Evolutionary conservation across 2,888 invertebrate genomes (phyloP), one percentile per base, ranked within the genome.

Genomic region (Drosophila kambysellisi): DNA sequence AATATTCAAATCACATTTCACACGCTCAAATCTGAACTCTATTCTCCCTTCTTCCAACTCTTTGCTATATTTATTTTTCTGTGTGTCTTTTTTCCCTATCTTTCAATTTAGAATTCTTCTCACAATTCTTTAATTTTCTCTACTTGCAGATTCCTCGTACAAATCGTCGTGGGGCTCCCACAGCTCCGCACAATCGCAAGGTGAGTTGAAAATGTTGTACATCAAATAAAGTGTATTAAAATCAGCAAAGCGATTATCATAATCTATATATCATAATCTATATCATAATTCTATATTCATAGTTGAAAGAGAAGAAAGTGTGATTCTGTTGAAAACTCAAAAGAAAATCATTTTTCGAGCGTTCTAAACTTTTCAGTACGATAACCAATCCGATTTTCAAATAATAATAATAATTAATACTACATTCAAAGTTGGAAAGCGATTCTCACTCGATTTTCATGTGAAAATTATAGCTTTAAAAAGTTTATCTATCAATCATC

Each of bases 131-230:
- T 15, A 0, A 43, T 32, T 59, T 20, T 57, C 74, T 77, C 82
- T 92, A 92, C 71, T 96, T 96, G 54, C 95, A 97, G 97, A 97
- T 95, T 96, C 97, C 73, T 96, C 97, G 73, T 97, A 97, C 94
- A 97, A 97, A 95, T 96, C 96, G 92, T 95, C 97, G 93, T 97
- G 97, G 97, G 96, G 96, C 89, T 95, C 96, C 91, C 97, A 97
- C 93, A 94, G 96, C 79, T 94, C 96, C 81, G 94, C 96, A 92
- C 96, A 96, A 92, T 94, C 96, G 85, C 97, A 97, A 95, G 97
- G 97, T 97, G 93, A 94, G 94, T 60, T 1, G 3, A 20, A 15
- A 39, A 37, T 37, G 3, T 7, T 7, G 37, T 17, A 3, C 20
- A 3, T 32, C 7, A 32, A 30, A 6, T 25, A 0, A 17, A 9